phyloP scores from a whole-genome alignment of 2,888 invertebrate species.

The Ischnus inquisitorius region DNA sequence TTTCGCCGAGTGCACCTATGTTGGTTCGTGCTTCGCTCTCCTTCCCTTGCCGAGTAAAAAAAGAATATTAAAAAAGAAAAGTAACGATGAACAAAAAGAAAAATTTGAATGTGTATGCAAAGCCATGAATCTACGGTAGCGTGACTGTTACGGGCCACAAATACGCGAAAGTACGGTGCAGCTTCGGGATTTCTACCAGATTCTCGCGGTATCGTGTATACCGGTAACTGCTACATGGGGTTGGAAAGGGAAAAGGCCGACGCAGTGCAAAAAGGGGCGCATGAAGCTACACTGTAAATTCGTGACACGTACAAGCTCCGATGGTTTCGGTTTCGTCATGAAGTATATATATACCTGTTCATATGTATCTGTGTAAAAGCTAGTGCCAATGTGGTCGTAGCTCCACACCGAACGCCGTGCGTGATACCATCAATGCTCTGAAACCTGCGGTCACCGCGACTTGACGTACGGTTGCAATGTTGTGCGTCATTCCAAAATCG shows the following conservation, averaged over 20 bases:
- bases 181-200: slow-evolving; percentile 24
- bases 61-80: slow-evolving; percentile 1
- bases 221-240: not conserved
- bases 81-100: slow-evolving; percentile 16
- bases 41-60: slow-evolving; percentile 29
- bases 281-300: slow-evolving; percentile 22
- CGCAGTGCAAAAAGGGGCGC: not conserved
- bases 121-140: slow-evolving; percentile 14
- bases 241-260: not conserved
- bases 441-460: slow-evolving; percentile 29
- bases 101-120: slow-evolving; percentile 35
- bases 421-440: slow-evolving; percentile 24
- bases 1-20: slow-evolving; percentile 47
- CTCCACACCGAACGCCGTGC: slow-evolving; percentile 5
- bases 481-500: slow-evolving; percentile 39
- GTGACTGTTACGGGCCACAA: slow-evolving; percentile 15
- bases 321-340: slow-evolving; percentile 13
- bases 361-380: slow-evolving; percentile 8
- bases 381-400: slow-evolving; percentile 33
- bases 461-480: slow-evolving; percentile 39
- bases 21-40: slow-evolving; percentile 46
- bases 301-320: slow-evolving; percentile 28
- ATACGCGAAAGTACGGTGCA: slow-evolving; percentile 31
- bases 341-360: slow-evolving; percentile 9
- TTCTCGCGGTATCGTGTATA: slow-evolving; percentile 21